Conservation (phyloP, 2,113 vertebrate species). For the Podocnemis expansa region DNA sequence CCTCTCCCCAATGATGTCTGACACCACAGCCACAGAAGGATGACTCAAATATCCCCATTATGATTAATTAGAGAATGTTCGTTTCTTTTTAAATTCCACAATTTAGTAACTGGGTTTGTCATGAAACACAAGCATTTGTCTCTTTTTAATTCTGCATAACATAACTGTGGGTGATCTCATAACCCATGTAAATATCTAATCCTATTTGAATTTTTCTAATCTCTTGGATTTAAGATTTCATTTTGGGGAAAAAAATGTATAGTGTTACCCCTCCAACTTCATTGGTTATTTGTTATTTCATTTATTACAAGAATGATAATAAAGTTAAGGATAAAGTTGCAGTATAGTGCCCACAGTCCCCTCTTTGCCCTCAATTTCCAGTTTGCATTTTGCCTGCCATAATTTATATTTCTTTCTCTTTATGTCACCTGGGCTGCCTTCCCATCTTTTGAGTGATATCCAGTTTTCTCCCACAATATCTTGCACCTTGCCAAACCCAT, state of each 20-base stretch:
- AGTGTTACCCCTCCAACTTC: neutral
- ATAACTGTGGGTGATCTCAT: neutral
- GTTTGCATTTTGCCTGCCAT: neutral
- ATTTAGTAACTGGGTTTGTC: neutral
- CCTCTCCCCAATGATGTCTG: fast-evolving
- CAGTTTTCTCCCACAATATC: neutral
- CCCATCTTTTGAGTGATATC: neutral
- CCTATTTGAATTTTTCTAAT: neutral
- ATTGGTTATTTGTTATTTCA: neutral
- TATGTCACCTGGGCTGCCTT: neutral
- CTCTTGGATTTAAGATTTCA: neutral
- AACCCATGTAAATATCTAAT: neutral
- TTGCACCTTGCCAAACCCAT: neutral
- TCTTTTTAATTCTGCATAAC: neutral
- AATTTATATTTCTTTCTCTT: neutral
- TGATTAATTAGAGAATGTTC: neutral
- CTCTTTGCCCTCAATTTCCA: neutral
- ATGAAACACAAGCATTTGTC: neutral
- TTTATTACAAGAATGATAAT: neutral
- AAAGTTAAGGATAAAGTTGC: neutral
- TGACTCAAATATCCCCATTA: neutral
- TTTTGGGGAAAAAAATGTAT: neutral
- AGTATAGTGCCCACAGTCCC: neutral
- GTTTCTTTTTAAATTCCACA: neutral
- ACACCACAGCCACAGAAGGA: fast-evolving